Evolutionary conservation across 1,140 invertebrate species (phyloP), one percentile per base, ranked within the genome.

Genomic region (Steinernema feltiae): DNA sequence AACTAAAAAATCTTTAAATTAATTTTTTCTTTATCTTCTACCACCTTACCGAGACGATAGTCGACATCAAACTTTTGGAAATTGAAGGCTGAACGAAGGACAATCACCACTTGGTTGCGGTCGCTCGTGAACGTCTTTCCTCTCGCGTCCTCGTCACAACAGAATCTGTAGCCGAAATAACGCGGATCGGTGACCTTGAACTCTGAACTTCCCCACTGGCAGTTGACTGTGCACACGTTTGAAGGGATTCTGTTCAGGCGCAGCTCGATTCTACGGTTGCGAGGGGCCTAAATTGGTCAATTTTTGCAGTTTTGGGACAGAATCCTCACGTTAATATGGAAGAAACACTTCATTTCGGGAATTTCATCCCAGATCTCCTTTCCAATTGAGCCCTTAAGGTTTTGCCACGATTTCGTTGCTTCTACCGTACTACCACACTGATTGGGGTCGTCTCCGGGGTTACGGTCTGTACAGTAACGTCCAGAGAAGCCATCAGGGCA

Each of bases 401-500:
- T 41, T 18, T 41, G 7, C 18, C 18, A 7, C 35, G 18, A 41
- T 18, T 41, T 41, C n/a, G n/a, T n/a, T n/a, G n/a, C 18, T 41
- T 41, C 7, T 41, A 18, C 7, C 35, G 7, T 7, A 41, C 7
- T 18, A 41, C 35, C 7, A 41, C 35, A 41, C 7, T 41, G 7
- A 15, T 27, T 15, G 53, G 53, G 53, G 53, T 7, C 41, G n/a
- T 46, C 41, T 46, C 41, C 41, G 7, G 7, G 7, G n/a, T 46
- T n/a, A 12, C 73, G 48, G 32, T 79, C 32, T 24, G 74, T 72
- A 70, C 80, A 82, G 0, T 73, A 46, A 30, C 3, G 41, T 63
- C 80, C 80, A 18, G 74, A 72, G 21, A 79, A 77, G 31, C 80
- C 80, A 24, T 76, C 74, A 18, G 80, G 80, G 72, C 80, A 82